Evolutionary conservation across 1,140 invertebrate species (phyloP).

Genomic region (Halictus rubicundus): DNA sequence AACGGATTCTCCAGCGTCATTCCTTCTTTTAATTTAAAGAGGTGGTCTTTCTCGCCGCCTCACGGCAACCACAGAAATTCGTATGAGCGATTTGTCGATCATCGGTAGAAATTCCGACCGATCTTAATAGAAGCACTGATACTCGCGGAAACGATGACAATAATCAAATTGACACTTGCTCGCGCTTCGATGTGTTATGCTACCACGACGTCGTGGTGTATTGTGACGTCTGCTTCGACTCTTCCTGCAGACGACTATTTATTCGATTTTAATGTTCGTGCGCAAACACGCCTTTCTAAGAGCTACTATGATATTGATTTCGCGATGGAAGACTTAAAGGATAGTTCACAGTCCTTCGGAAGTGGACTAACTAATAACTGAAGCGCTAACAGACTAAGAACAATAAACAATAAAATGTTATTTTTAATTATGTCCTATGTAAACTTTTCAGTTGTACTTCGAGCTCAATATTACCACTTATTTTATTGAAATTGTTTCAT

Average conservation of each 20-base stretch:
- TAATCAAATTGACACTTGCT: conserved; percentile 56
- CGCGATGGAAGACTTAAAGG: conserved; percentile 25
- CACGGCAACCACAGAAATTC: conserved; percentile 73
- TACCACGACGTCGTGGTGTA: conserved; percentile 50
- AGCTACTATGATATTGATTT: conserved; percentile 73
- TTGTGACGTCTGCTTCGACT: conserved; percentile 62
- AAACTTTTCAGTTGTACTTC: neutral
- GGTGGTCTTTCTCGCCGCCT: conserved; percentile 76
- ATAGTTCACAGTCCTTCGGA: conserved; percentile 20
- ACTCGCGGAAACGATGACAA: conserved; percentile 30
- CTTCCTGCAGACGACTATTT: conserved; percentile 69
- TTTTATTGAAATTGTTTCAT: neutral
- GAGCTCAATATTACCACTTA: neutral
- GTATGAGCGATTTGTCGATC: conserved; percentile 68
- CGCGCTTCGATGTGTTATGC: conserved; percentile 33
- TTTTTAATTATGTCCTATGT: neutral
- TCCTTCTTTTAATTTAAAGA: conserved; percentile 79
- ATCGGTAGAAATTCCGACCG: conserved; percentile 71
- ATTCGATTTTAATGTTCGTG: conserved; percentile 73
- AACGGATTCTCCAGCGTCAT: conserved; percentile 98
- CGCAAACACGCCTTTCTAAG: conserved; percentile 64
- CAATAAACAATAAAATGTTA: neutral
- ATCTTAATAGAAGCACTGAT: conserved; percentile 26
- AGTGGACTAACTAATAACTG: neutral
- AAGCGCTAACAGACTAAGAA: neutral